Base-by-base conservation (phyloP, 2,888 invertebrate species). In the Lepetodrilus schrolli region DNA sequence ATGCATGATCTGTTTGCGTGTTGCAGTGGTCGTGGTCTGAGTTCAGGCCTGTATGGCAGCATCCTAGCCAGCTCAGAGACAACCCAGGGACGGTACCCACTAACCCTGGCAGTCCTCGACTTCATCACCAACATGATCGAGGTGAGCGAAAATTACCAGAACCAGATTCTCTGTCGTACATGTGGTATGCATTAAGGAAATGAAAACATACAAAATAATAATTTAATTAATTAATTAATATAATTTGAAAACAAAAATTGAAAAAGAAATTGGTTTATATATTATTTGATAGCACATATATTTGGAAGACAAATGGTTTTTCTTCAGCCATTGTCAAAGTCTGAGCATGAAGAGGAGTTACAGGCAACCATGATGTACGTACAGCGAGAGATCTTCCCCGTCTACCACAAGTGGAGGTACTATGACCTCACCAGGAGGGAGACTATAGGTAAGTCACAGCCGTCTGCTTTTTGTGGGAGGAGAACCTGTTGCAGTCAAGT, bases 331-430 rank as follows among this genome's bases (percentile, higher is more conserved):
- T 79, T 88, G 70, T 82, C 80, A 30, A 76, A 80, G 49, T 65
- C 70, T 0, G 74, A 77, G 1, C 66, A 70, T 21, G 84, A 84
- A 74, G 77, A 84, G 58, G 84, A 85, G 65, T 75, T 89, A 65
- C 82, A 82, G 74, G 82, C 87, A 7, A 75, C 80, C 50, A 80
- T 90, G 5, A 80, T 91, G 58, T 90, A 87, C 75, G 84, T 91
- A 34, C 77, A 89, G 47, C 80, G 88, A 26, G 91, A 91, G 75
- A 85, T 91, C 13, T 90, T 91, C 77, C 91, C 91, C 0, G 86
- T 84, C 34, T 90, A 88, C 79, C 86, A 88, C 50, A 90, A 89
- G 76, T 91, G 91, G 91, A 80, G 89, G 66, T 91, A 89, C 76
- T 83, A 81, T 26, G 79, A 84, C 65, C 72, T 79, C 13, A 78